Percentiles rank a stretch among this genome's conserved stretches.
These are phyloP conservation scores for Cheilosia vulpina DNA, from an alignment of 2,888 invertebrate genomes.

Conservation along the genomic window DNA sequence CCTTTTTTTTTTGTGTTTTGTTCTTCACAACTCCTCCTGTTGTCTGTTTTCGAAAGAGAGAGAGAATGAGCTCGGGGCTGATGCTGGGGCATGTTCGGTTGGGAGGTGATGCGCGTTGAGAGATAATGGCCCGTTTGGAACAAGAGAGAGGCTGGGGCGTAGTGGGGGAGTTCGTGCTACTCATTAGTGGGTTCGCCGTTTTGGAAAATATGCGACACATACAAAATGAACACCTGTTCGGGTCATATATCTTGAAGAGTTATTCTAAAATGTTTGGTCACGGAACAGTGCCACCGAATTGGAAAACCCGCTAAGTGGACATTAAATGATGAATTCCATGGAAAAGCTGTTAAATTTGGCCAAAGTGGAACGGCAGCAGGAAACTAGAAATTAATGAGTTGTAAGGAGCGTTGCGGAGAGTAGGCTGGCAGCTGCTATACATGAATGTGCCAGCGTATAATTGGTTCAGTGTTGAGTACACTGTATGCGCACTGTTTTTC, in stretches of 20 bases:
- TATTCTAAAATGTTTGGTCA: constrained; percentile 82
- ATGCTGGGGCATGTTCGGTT: constrained; percentile 1
- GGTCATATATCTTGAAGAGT: constrained; percentile 84
- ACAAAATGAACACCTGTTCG: constrained; percentile 82
- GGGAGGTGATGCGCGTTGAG: constrained; percentile 40
- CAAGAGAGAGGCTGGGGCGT: constrained; percentile 4
- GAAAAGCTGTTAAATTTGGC: background rate
- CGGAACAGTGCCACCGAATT: constrained; percentile 55
- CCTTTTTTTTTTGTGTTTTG: constrained; percentile 33
- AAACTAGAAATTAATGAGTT: constrained; percentile 56
- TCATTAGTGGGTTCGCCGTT: constrained; percentile 67
- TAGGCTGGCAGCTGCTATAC: no score
- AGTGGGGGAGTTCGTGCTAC: constrained; percentile 58
- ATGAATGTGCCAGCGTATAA: no score
- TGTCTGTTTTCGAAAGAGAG: constrained; percentile 34
- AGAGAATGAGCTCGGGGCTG: background rate
- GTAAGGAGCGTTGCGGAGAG: background rate
- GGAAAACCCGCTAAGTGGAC: constrained; percentile 70
- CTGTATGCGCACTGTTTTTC: no score
- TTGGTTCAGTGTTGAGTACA: no score
- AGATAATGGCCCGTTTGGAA: constrained; percentile 73
- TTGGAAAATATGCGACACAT: constrained; percentile 66
- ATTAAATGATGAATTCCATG: constrained; percentile 67
- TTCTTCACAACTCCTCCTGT: constrained; percentile 32
- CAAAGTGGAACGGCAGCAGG: background rate